phyloP scores from a whole-genome alignment of 1,140 invertebrate genomes.

The Cardiocondyla obscurior region DNA sequence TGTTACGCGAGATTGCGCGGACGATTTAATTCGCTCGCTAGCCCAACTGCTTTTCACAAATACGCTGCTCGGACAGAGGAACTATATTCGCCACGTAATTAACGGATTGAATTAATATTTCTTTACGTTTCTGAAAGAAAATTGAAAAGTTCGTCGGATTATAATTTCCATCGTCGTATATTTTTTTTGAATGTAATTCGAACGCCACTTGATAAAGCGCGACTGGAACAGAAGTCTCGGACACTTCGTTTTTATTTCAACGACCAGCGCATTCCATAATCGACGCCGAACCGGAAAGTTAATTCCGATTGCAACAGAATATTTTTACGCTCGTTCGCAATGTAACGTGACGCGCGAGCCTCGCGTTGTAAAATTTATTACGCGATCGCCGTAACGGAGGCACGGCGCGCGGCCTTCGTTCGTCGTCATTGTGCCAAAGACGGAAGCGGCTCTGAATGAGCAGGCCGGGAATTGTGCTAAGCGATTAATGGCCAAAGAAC shows the following conservation, averaged over 20 bases:
- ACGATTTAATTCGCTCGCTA: no score
- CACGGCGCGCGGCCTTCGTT: slow-evolving; percentile 1
- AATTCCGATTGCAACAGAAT: background rate
- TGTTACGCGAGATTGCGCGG: no score
- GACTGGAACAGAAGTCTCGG: background rate
- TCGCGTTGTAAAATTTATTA: background rate
- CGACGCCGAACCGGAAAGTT: background rate
- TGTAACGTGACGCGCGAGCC: background rate
- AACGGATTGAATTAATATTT: no score
- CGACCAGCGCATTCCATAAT: background rate
- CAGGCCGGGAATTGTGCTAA: background rate
- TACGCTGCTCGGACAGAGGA: no score
- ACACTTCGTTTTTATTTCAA: background rate
- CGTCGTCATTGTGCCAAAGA: background rate
- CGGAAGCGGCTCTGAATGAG: slow-evolving; percentile 12
- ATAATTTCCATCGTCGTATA: no score
- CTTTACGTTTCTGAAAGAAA: no score
- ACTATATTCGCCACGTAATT: no score
- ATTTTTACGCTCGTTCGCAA: background rate
- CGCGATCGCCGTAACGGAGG: background rate
- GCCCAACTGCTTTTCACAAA: no score
- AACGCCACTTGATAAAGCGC: background rate
- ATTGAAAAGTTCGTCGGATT: no score
- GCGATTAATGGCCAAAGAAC: slow-evolving; percentile 47
- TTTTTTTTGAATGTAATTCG: no score